Base-by-base conservation (phyloP, 2,797 vertebrate species). In the Falco concolor region DNA sequence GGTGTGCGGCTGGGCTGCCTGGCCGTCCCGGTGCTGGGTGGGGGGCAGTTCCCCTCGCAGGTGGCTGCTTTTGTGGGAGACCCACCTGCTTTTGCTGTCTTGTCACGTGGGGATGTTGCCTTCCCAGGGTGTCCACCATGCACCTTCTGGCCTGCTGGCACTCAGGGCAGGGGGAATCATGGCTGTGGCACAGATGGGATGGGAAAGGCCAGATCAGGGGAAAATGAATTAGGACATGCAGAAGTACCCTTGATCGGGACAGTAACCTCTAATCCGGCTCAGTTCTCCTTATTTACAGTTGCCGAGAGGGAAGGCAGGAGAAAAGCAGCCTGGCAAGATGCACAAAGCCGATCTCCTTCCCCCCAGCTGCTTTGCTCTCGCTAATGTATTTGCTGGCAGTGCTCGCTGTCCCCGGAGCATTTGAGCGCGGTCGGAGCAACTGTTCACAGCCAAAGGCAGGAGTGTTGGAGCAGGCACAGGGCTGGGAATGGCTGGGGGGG, bases 361-460 rank as follows among this genome's bases (percentile, higher is more conserved):
- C 83, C 81, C 24, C 74, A 54, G 91, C 88, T 92, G 96, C 93
- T 92, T 74, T 76, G 87, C 82, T 95, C 82, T 96, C n/a, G 4
- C 92, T 97, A 96, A 97, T 96, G 96, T 95, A 83, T 94, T 80
- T 97, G 88, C 96, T 97, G 97, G 96, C 96, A 96, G 84, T 0
- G 60, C 70, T 88, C 0, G 0, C 49, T 10, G 47, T 96, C 93
- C 91, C 89, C 3, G 5, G 77, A 94, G 96, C 87, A 9, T n/a
- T 89, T 38, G 50, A 88, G 44, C 53, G 5, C 6, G 14, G 86
- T 87, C 61, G 15, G 91, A 93, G 67, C 67, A 27, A 90, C 63
- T 40, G 84, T 93, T 94, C 13, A 1, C 90, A 87, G 96, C 95
- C 95, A 96, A 91, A 94, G 82, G 64, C 93, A 88, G 89, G 54